These are phyloP conservation scores for Schizopygopsis malacanthus DNA, from an alignment of 2,797 vertebrate genomes.

Conservation along the genomic window DNA sequence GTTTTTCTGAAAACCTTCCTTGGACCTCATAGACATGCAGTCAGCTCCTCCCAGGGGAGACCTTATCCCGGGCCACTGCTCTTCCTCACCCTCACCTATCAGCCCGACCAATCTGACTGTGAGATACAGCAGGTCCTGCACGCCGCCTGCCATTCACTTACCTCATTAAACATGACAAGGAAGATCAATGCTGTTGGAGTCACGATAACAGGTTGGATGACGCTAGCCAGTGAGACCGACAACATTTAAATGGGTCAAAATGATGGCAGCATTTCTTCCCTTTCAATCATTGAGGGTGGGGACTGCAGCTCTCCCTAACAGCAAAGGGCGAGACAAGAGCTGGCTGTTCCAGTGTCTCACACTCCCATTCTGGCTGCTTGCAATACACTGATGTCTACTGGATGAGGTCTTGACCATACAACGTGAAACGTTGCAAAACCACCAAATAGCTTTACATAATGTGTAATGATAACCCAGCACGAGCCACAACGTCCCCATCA, in stretches of 20 bases:
- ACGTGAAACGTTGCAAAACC: slow-evolving; percentile 52
- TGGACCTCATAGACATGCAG: slow-evolving; percentile 48
- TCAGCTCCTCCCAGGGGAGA: slow-evolving; percentile 59
- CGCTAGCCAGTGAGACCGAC: slow-evolving; percentile 63
- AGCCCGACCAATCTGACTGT: slow-evolving; percentile 85
- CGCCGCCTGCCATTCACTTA: slow-evolving; percentile 83
- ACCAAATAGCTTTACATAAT: slow-evolving; percentile 58
- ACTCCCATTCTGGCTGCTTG: slow-evolving; percentile 29
- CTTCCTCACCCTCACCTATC: slow-evolving; percentile 90
- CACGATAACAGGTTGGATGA: slow-evolving; percentile 80
- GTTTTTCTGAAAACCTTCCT: background rate
- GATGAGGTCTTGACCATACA: slow-evolving; percentile 35
- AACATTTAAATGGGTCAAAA: background rate
- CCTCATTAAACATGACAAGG: slow-evolving; percentile 94
- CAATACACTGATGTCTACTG: slow-evolving; percentile 44
- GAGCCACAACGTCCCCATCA: slow-evolving; percentile 48
- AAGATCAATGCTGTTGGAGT: slow-evolving; percentile 86
- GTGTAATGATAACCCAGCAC: slow-evolving; percentile 56
- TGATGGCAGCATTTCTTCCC: slow-evolving; percentile 26
- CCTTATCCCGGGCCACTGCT: slow-evolving; percentile 81
- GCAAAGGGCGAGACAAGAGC: slow-evolving; percentile 22
- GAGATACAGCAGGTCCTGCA: slow-evolving; percentile 86
- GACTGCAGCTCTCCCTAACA: slow-evolving; percentile 16
- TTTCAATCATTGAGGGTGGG: slow-evolving; percentile 22
- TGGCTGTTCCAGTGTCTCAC: slow-evolving; percentile 32